Percentiles rank a stretch among this genome's conserved stretches.
Evolutionary conservation across 92 coral and sea anemone species (phyloP).

Genomic region (Siderastrea siderea): DNA sequence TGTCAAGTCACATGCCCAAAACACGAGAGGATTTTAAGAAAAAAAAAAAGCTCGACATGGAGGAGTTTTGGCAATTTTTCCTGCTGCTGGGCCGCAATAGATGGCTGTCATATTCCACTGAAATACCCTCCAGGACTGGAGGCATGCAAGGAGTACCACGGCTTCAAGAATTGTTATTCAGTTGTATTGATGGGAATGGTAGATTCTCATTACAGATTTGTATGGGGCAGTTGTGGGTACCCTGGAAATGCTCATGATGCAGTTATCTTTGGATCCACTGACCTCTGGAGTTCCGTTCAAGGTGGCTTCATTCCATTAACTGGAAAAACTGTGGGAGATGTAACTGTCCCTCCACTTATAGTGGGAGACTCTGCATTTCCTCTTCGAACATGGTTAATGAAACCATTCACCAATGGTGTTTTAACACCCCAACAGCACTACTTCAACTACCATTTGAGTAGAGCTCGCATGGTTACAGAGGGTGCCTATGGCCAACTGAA

Average conservation of each 20-base stretch:
- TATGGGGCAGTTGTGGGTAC: slow-evolving; percentile 34
- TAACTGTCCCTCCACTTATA: slow-evolving; percentile 43
- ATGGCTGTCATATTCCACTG: slow-evolving; percentile 14
- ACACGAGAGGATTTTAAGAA: slow-evolving; percentile 8
- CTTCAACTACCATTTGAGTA: slow-evolving; percentile 23
- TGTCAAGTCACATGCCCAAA: slow-evolving; percentile 37
- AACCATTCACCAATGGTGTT: slow-evolving; percentile 41
- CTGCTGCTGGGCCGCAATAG: slow-evolving; percentile 35
- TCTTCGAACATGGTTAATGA: slow-evolving; percentile 45
- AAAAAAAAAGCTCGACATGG: slow-evolving; percentile 38
- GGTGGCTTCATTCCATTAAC: slow-evolving; percentile 19
- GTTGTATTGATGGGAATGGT: slow-evolving; percentile 15
- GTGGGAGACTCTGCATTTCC: slow-evolving; percentile 57
- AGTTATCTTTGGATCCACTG: slow-evolving; percentile 10
- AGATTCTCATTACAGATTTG: slow-evolving; percentile 9
- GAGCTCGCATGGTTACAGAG: slow-evolving; percentile 23
- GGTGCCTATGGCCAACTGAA: slow-evolving; percentile 35
- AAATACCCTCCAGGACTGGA: slow-evolving; percentile 17
- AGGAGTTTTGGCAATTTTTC: slow-evolving; percentile 28
- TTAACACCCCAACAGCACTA: slow-evolving; percentile 31
- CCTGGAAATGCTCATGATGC: slow-evolving; percentile 24
- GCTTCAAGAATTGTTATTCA: not conserved
- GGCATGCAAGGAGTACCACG: slow-evolving; percentile 17
- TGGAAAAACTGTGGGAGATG: slow-evolving; percentile 35
- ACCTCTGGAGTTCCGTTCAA: slow-evolving; percentile 12